Base-by-base conservation (phyloP, 2,888 invertebrate species). In the Oasisia sp. region DNA sequence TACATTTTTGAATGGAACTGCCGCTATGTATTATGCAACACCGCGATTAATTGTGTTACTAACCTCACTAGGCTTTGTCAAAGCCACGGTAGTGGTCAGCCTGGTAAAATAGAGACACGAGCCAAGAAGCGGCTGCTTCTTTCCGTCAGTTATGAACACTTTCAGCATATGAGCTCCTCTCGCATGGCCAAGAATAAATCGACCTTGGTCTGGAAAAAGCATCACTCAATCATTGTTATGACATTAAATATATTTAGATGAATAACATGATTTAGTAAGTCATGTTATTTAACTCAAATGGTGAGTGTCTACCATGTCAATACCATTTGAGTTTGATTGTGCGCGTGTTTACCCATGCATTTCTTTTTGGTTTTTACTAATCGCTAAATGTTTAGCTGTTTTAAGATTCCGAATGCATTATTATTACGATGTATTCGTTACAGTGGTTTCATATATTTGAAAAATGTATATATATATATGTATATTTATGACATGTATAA, bases 41-140 rank as follows among this genome's bases (percentile, higher is more conserved):
- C 56, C 19, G 56, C 56, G 11, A 56, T 38, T 38, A 19, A 56
- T 14, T 74, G 74, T 27, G 74, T 74, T 27, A 74, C 74, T 74
- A 19, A 74, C 74, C 74, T 27, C 74, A 74, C 74, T 5, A 74
- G 74, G 27, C 19, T 19, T 19, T 74, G 74, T 74, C 19, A 74
- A 74, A 27, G 74, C 96, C 94, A 97, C 97, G 19, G 96, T 96
- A 93, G 97, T 97, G 94, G 97, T 97, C 32, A 97, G 97, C 94
- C 98, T 97, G 95, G 98, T 98, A 94, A 97, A 97, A 74, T 97
- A 97, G 32, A 98, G 97, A 95, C 97, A 97, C 94, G 96, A 97
- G 5, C 97, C 98, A 92, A 96, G 96, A 38, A 98, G 97, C 92
- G 97, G 96, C 93, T 97, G 97, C 32, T 97, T 96, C 32, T 96